Evolutionary conservation across 2,888 invertebrate species (phyloP).

Genomic region (Linyphia triangularis): DNA sequence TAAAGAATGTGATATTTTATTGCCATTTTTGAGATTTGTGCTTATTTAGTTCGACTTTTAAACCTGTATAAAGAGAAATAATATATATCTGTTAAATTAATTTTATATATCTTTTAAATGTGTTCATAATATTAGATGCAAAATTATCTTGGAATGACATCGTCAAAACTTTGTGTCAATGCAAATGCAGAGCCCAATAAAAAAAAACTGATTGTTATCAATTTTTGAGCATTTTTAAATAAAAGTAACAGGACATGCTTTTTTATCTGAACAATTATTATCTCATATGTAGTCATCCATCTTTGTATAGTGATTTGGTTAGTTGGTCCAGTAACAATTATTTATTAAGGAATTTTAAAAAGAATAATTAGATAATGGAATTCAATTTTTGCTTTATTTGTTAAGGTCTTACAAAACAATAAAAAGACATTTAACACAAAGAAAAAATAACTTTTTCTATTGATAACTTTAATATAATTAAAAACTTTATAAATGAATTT

Average conservation of each 20-base stretch:
- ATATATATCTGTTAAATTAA: background rate
- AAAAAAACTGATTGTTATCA: conserved; percentile 38
- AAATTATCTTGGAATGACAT: background rate
- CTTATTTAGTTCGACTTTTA: background rate
- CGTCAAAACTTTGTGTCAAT: background rate
- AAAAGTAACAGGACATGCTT: background rate
- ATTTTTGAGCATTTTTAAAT: conserved; percentile 10
- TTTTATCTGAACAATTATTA: background rate
- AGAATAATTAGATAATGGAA: too few relatives aligned
- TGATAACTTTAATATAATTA: too few relatives aligned
- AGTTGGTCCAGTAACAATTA: too few relatives aligned
- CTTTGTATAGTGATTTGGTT: too few relatives aligned
- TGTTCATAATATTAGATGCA: conserved; percentile 1
- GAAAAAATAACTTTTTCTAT: too few relatives aligned
- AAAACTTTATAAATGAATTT: too few relatives aligned
- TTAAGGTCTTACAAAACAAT: too few relatives aligned
- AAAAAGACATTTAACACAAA: too few relatives aligned
- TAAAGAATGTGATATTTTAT: conserved; percentile 55
- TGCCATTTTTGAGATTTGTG: conserved; percentile 45
- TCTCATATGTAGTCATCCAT: too few relatives aligned
- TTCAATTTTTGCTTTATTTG: too few relatives aligned
- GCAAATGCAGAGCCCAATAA: conserved; percentile 32
- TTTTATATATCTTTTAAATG: background rate
- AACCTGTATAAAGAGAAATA: background rate
- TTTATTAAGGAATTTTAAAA: too few relatives aligned